Evolutionary conservation across 1,140 invertebrate genomes (phyloP).

Genomic region (Rhagoletis pomonella): DNA sequence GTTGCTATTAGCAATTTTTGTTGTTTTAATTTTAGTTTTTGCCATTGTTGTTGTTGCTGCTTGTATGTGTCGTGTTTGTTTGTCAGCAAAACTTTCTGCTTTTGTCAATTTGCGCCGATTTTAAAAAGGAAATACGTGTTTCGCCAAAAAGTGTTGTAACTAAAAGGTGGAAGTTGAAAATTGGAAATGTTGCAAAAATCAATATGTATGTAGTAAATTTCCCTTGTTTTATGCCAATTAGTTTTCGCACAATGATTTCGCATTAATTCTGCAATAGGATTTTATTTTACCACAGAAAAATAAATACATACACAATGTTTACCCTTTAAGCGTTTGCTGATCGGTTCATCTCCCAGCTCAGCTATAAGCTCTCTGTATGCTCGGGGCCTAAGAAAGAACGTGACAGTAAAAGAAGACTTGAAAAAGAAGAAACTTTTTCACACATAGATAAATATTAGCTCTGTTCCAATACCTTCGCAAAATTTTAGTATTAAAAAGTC

Average conservation of each 20-base stretch:
- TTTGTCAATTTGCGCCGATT: constrained; percentile 38
- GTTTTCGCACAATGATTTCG: not conserved
- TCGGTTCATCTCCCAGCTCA: too few relatives aligned
- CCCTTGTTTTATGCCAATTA: not conserved
- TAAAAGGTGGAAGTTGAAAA: not conserved
- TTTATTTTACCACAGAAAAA: not conserved
- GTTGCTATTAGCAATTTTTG: constrained; percentile 9
- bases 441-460: too few relatives aligned
- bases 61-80: constrained; percentile 38
- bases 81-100: constrained; percentile 44
- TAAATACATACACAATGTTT: too few relatives aligned
- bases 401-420: too few relatives aligned
- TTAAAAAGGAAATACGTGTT: constrained; percentile 51
- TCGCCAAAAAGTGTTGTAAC: not conserved
- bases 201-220: constrained; percentile 34
- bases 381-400: too few relatives aligned
- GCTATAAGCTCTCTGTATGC: too few relatives aligned
- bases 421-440: too few relatives aligned
- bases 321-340: too few relatives aligned
- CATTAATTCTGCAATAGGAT: not conserved
- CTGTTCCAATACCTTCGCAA: too few relatives aligned
- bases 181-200: constrained; percentile 30
- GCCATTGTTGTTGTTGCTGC: not conserved
- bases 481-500: too few relatives aligned
- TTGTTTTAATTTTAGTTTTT: not conserved